A percentile compares a stretch with the other conserved stretches of the same genome.
Conservation (phyloP, 2,888 invertebrate species). For the Synergus laeviventris region DNA sequence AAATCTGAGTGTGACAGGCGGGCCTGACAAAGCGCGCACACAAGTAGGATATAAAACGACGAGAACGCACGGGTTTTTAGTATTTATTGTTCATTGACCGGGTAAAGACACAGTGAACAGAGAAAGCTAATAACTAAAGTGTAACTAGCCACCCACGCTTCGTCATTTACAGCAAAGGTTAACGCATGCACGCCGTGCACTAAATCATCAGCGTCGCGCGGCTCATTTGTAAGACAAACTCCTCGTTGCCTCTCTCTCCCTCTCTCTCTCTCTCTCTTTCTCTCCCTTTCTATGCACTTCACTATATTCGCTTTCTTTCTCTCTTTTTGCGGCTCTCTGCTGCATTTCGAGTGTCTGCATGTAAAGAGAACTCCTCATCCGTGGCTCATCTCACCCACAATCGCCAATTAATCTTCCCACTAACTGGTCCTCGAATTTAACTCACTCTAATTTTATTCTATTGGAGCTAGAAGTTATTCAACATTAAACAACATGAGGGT, state of each 20-base stretch:
- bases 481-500: neutral
- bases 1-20: slow-evolving; percentile 17
- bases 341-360: slow-evolving; percentile 39
- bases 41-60: slow-evolving; percentile 28
- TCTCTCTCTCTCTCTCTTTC: slow-evolving; percentile 34
- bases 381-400: slow-evolving; percentile 69
- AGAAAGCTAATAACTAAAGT: slow-evolving; percentile 59
- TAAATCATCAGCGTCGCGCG: slow-evolving; percentile 74
- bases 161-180: slow-evolving; percentile 65
- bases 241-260: slow-evolving; percentile 41
- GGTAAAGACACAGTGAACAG: slow-evolving; percentile 48
- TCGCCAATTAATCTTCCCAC: slow-evolving; percentile 71
- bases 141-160: slow-evolving; percentile 61
- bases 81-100: slow-evolving; percentile 47
- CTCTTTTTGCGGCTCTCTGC: slow-evolving; percentile 7
- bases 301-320: slow-evolving; percentile 34
- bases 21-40: slow-evolving; percentile 30
- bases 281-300: slow-evolving; percentile 34
- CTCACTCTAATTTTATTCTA: neutral
- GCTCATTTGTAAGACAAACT: slow-evolving; percentile 74
- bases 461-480: neutral
- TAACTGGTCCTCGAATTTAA: slow-evolving; percentile 68
- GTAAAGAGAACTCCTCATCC: slow-evolving; percentile 46
- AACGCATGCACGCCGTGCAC: slow-evolving; percentile 61
- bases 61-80: slow-evolving; percentile 27